These are phyloP conservation scores for Flabesymbios commensalis DNA, from an alignment of 2,888 invertebrate genomes.

Conservation along the genomic window DNA sequence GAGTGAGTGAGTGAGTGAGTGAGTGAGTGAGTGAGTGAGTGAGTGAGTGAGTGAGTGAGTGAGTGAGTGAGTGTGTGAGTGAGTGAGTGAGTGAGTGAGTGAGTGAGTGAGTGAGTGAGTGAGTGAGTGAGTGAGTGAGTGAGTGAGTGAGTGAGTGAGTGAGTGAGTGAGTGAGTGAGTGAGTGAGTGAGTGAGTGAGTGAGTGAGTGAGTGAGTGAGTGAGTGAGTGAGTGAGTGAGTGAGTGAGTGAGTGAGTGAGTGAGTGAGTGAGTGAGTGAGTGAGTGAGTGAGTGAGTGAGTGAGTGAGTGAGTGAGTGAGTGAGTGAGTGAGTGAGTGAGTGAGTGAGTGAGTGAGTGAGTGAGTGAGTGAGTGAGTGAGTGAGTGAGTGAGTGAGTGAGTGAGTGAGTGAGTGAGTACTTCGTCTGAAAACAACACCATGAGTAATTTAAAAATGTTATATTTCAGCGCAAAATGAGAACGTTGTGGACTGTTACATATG, in stretches of 20 bases:
- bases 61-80: not conserved
- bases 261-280: constrained; percentile 8
- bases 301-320: not conserved
- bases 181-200: constrained; percentile 20
- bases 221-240: constrained; percentile 14
- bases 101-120: constrained; percentile 10
- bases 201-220: constrained; percentile 16
- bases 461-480: too few relatives aligned
- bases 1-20: too few relatives aligned
- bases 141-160: constrained; percentile 9
- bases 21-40: constrained; percentile 18
- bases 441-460: not conserved
- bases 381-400: constrained; percentile 9
- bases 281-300: not conserved
- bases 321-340: constrained; percentile 11
- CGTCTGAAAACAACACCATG: not conserved
- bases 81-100: constrained; percentile 13
- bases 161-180: constrained; percentile 19
- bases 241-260: constrained; percentile 12
- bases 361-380: constrained; percentile 11
- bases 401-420: constrained; percentile 7
- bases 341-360: constrained; percentile 11
- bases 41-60: constrained; percentile 12
- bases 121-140: constrained; percentile 1
- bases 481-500: too few relatives aligned